Conservation (phyloP, 2,888 invertebrate species). For the Coleophora deauratella region DNA sequence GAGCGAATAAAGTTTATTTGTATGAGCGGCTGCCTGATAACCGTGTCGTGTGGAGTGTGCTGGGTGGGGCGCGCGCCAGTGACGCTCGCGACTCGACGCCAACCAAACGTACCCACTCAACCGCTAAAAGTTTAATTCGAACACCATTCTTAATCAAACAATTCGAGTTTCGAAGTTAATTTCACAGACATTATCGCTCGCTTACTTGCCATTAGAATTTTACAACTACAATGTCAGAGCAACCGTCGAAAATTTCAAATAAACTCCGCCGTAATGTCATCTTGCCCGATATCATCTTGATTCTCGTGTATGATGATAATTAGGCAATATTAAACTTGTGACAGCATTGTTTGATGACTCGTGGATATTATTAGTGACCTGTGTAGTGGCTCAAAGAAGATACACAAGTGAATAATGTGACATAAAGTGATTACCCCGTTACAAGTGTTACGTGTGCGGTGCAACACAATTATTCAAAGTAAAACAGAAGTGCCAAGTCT, state of each 20-base stretch:
- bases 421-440: conserved; percentile 30
- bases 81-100: conserved; percentile 40
- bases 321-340: conserved; percentile 24
- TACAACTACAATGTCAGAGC: conserved; percentile 50
- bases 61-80: conserved; percentile 54
- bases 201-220: background rate
- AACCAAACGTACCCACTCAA: conserved; percentile 29
- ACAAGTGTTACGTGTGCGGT: conserved; percentile 27
- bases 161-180: background rate
- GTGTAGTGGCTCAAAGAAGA: conserved; percentile 18
- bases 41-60: conserved; percentile 57
- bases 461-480: conserved; percentile 28
- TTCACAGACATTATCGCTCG: conserved; percentile 6
- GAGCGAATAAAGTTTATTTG: conserved; percentile 70
- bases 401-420: conserved; percentile 44
- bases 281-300: conserved; percentile 56
- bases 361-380: too few relatives aligned
- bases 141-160: conserved; percentile 14
- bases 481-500: background rate
- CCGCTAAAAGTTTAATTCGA: conserved; percentile 25
- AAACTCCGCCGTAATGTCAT: conserved; percentile 51
- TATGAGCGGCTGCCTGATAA: conserved; percentile 61
- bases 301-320: conserved; percentile 66
- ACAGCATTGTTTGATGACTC: conserved; percentile 9
- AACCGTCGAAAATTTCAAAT: conserved; percentile 59